phyloP scores from a whole-genome alignment of 2,797 vertebrate species.

The Darevskia nairensis region DNA sequence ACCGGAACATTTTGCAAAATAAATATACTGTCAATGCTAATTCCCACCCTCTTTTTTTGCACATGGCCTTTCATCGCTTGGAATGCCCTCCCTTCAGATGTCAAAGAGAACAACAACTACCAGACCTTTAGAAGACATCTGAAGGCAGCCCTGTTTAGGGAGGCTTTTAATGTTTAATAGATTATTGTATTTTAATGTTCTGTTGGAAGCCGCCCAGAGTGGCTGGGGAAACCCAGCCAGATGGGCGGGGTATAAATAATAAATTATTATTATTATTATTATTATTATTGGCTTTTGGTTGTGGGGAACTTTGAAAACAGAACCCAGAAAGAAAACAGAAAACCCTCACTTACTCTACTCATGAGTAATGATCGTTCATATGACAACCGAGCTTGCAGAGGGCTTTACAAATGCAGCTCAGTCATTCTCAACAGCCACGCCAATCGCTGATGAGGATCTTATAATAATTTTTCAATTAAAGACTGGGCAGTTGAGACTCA shows the following conservation, averaged over 20 bases:
- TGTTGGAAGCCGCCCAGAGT: no score
- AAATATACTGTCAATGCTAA: background rate
- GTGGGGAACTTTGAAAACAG: background rate
- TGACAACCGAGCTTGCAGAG: background rate
- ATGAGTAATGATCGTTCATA: background rate
- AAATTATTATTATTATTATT: no score
- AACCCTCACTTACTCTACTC: background rate
- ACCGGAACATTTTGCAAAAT: background rate
- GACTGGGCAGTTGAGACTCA: background rate
- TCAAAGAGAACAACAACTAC: no score
- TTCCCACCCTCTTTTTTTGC: background rate
- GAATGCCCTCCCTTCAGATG: no score
- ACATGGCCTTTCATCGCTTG: background rate
- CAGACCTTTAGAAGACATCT: no score
- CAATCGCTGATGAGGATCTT: background rate
- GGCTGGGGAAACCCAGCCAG: no score
- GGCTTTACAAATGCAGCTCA: no score
- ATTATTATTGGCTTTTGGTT: no score
- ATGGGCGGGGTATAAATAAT: no score
- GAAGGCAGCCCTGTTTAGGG: no score
- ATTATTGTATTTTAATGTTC: no score
- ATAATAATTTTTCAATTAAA: background rate
- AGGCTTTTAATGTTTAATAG: no score
- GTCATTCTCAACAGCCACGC: background rate
- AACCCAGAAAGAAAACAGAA: background rate